phyloP scores from a whole-genome alignment of 2,113 vertebrate genomes.

The Erythrolamprus reginae region DNA sequence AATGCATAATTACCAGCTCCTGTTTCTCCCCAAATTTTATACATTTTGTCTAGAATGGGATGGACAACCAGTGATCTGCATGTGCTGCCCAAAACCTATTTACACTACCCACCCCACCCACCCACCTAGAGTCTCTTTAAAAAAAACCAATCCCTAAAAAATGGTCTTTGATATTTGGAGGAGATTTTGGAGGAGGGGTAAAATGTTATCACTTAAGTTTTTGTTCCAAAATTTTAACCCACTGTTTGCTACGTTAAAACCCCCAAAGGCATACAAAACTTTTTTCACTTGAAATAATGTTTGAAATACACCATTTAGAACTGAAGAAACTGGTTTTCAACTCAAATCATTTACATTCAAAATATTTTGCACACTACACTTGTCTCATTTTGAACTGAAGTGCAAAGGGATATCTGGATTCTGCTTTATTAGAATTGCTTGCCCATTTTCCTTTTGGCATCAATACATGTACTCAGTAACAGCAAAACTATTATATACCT shows the following conservation, averaged over 20 bases:
- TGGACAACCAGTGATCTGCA: not conserved
- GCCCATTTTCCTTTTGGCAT: not conserved
- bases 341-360: not conserved
- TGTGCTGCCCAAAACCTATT: not conserved
- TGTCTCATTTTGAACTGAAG: not conserved
- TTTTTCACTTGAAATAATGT: not conserved
- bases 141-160: not conserved
- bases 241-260: not conserved
- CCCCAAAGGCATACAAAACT: not conserved
- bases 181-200: not conserved
- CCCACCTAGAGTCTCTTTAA: not conserved
- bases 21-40: not conserved
- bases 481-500: not conserved
- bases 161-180: not conserved
- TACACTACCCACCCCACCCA: not conserved
- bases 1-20: not conserved
- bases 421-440: not conserved
- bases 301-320: not conserved
- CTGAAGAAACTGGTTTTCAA: not conserved
- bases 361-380: not conserved
- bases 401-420: not conserved
- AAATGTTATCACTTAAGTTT: no score
- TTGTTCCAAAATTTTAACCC: not conserved
- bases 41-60: not conserved
- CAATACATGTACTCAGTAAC: not conserved